phyloP scores from a whole-genome alignment of 2,888 invertebrate genomes.

The Drosophila multiciliata region DNA sequence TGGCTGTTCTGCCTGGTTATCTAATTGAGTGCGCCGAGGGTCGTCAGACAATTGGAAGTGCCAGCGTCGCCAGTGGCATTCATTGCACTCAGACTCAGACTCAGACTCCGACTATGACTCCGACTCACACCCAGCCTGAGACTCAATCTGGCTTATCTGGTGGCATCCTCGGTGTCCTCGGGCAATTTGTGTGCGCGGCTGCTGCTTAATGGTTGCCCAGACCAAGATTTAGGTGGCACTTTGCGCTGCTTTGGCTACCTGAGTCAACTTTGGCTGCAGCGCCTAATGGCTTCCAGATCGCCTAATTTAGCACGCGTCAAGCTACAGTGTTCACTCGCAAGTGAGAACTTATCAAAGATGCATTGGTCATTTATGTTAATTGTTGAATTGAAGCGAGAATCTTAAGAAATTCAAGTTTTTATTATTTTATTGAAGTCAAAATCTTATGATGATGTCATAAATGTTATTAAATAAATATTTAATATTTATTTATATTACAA shows the following conservation, averaged over 20 bases:
- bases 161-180: neutral
- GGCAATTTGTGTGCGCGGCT: slow-evolving; percentile 3
- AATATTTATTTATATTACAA: too few species aligned
- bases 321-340: neutral
- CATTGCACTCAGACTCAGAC: slow-evolving; percentile 65
- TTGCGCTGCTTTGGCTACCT: slow-evolving; percentile 58
- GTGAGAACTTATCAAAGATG: neutral
- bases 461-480: too few species aligned
- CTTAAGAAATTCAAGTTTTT: too few species aligned
- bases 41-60: slow-evolving; percentile 67
- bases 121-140: slow-evolving; percentile 61
- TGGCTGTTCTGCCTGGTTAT: slow-evolving; percentile 31
- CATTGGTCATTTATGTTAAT: too few species aligned
- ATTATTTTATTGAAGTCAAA: neutral
- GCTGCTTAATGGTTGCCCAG: slow-evolving; percentile 45
- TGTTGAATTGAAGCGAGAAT: too few species aligned
- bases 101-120: slow-evolving; percentile 39
- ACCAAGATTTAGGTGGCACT: slow-evolving; percentile 42
- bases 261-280: slow-evolving; percentile 3
- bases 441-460: too few species aligned
- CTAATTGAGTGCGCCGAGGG: slow-evolving; percentile 54
- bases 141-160: slow-evolving; percentile 38
- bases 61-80: slow-evolving; percentile 57
- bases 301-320: slow-evolving; percentile 75
- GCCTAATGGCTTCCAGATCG: slow-evolving; percentile 43